phyloP scores from a whole-genome alignment of 2,888 invertebrate genomes.

The Drosophila prostipennis region DNA sequence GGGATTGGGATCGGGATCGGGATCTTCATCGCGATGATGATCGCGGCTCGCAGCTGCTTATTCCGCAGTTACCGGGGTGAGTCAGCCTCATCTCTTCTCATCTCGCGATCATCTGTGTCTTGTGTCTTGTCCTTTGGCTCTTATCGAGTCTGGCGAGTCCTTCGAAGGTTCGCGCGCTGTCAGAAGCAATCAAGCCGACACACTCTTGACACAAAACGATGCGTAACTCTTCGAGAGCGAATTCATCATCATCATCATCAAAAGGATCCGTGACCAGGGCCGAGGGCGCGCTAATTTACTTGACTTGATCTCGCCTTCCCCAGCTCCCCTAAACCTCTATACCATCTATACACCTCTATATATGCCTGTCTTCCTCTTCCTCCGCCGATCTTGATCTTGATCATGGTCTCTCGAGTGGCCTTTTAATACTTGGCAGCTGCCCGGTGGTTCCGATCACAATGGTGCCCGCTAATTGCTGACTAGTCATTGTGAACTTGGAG shows the following conservation, averaged over 20 bases:
- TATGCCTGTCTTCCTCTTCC: neutral
- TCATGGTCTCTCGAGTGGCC: conserved; percentile 32
- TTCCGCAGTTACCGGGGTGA: conserved; percentile 56
- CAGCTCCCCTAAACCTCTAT: conserved; percentile 2
- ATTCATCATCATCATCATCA: conserved; percentile 55
- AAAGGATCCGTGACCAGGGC: conserved; percentile 69
- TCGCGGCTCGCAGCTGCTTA: conserved; percentile 56
- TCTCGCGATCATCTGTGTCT: conserved; percentile 4
- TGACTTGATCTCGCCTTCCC: conserved; percentile 45
- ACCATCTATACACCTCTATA: conserved; percentile 1
- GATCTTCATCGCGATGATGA: conserved; percentile 48
- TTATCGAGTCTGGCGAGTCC: conserved; percentile 25
- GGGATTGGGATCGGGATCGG: conserved; percentile 58
- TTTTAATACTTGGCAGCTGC: conserved; percentile 50
- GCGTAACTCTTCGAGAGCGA: conserved; percentile 76
- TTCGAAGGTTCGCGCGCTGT: conserved; percentile 74
- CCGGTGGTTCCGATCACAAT: conserved; percentile 56
- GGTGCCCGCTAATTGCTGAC: conserved; percentile 70
- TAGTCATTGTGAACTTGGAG: conserved; percentile 51
- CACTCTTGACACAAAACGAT: conserved; percentile 77
- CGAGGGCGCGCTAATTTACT: conserved; percentile 67
- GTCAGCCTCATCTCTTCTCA: conserved; percentile 42
- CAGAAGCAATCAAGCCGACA: conserved; percentile 80
- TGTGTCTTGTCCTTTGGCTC: conserved; percentile 43
- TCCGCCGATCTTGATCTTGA: conserved; percentile 17